Conservation (phyloP, 1,140 invertebrate species). For the Drosophila ercepeae region DNA sequence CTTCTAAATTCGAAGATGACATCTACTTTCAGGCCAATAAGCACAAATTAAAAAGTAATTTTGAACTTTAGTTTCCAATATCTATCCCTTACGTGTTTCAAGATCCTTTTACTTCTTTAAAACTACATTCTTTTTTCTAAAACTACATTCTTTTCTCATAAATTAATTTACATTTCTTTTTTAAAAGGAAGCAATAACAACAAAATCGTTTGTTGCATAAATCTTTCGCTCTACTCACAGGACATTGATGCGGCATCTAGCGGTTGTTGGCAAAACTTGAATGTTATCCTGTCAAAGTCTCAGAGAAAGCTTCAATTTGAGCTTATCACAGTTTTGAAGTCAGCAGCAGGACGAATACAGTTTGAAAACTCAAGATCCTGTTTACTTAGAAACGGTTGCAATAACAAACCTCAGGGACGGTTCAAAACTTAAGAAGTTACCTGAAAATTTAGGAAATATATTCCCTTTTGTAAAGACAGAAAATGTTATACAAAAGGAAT, state of each 20-base stretch:
- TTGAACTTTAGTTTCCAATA: too few relatives aligned
- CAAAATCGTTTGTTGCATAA: not conserved
- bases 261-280: not conserved
- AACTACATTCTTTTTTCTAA: too few relatives aligned
- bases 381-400: not conserved
- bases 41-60: too few relatives aligned
- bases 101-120: too few relatives aligned
- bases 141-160: too few relatives aligned
- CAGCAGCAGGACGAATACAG: not conserved
- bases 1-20: not conserved
- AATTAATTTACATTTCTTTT: too few relatives aligned
- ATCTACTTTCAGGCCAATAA: too few relatives aligned
- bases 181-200: not conserved
- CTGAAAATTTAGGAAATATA: too few relatives aligned
- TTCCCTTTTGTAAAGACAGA: too few relatives aligned
- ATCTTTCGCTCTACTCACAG: not conserved
- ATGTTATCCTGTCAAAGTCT: not conserved
- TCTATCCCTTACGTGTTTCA: too few relatives aligned
- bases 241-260: not conserved
- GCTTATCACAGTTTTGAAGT: slow-evolving; percentile 8
- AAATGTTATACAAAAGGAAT: too few relatives aligned
- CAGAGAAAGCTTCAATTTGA: not conserved
- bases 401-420: not conserved
- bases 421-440: not conserved
- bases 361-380: not conserved